Evolutionary conservation across 2,888 invertebrate species (phyloP).

Genomic region (Cephus spinipes): DNA sequence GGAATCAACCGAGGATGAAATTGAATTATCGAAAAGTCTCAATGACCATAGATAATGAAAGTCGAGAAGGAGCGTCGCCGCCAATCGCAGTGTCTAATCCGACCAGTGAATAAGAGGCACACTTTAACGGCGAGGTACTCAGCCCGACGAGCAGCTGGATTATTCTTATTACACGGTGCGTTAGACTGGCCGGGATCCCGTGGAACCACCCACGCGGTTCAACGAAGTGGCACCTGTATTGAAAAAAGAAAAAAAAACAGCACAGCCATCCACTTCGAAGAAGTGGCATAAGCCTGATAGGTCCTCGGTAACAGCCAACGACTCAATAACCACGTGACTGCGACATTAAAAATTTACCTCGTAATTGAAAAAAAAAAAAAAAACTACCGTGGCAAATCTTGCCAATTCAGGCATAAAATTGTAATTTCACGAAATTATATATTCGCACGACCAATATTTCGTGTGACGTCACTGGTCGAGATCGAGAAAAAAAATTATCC

Average conservation of each 20-base stretch:
- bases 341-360: neutral
- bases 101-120: neutral
- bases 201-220: neutral
- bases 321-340: neutral
- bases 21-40: constrained; percentile 28
- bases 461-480: neutral
- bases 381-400: neutral
- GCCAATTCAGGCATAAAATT: neutral
- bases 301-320: neutral
- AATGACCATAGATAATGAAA: neutral
- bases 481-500: neutral
- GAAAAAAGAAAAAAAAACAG: neutral
- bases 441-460: neutral
- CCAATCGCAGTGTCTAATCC: neutral
- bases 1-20: constrained; percentile 34
- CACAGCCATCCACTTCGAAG: neutral
- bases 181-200: neutral
- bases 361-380: neutral
- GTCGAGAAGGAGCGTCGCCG: neutral
- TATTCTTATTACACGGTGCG: neutral
- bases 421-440: too few species aligned
- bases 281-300: neutral
- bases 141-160: neutral
- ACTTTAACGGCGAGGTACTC: neutral
- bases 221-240: neutral